phyloP scores from a whole-genome alignment of 2,113 vertebrate species.

The Ophiodon elongatus region DNA sequence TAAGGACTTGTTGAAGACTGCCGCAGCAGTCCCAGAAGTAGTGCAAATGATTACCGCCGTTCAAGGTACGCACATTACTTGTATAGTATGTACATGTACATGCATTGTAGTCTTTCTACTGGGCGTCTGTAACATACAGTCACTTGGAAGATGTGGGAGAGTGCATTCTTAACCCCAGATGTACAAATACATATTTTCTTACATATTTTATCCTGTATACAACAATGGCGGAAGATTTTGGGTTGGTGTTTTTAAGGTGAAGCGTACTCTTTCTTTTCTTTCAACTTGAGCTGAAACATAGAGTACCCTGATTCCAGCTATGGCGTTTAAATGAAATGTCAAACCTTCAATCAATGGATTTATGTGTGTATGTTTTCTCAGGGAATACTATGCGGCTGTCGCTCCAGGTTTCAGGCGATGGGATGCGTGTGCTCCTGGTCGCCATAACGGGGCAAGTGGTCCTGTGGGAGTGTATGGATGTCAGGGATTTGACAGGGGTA shows the following conservation, averaged over 20 bases:
- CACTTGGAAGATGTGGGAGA: background rate
- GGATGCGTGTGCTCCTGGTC: constrained; percentile 84
- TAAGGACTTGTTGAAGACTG: constrained; percentile 87
- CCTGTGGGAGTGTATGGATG: constrained; percentile 90
- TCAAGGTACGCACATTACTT: constrained; percentile 79
- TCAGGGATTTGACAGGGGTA: constrained; percentile 61
- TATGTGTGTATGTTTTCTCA: constrained; percentile 56
- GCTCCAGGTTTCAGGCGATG: constrained; percentile 90
- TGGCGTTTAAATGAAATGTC: too few relatives aligned
- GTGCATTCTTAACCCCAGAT: background rate
- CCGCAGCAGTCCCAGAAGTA: constrained; percentile 82
- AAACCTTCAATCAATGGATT: background rate
- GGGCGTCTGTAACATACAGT: background rate
- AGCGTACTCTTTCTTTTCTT: background rate
- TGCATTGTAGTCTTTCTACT: background rate
- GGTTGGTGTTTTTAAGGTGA: background rate
- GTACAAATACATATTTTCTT: background rate
- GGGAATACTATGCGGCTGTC: constrained; percentile 79
- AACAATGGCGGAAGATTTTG: background rate
- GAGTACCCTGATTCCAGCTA: background rate
- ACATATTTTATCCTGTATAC: background rate
- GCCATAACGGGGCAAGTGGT: constrained; percentile 84
- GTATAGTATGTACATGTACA: background rate
- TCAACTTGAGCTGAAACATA: background rate
- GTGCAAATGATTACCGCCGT: constrained; percentile 76